phyloP scores from a whole-genome alignment of 1,140 invertebrate species.

The Bombyx mandarina region DNA sequence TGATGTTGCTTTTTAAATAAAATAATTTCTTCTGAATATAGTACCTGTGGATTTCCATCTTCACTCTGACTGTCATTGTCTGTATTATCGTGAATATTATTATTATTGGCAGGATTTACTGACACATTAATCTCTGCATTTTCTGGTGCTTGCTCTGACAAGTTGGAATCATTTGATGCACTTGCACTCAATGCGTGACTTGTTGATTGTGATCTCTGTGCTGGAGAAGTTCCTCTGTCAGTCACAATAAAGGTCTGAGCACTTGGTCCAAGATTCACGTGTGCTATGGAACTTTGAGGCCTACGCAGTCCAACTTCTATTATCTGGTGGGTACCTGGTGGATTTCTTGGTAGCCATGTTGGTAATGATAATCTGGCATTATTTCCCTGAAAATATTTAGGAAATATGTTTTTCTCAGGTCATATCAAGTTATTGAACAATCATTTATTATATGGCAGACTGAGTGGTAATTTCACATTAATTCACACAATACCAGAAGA shows the following conservation, averaged over 20 bases:
- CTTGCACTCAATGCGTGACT: slow-evolving; percentile 37
- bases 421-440: too few species aligned
- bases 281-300: slow-evolving; percentile 59
- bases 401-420: too few species aligned
- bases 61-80: slow-evolving; percentile 65
- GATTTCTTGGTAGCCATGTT: slow-evolving; percentile 53
- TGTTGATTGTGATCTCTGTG: slow-evolving; percentile 25
- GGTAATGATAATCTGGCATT: slow-evolving; percentile 55
- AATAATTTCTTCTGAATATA: too few species aligned
- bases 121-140: slow-evolving; percentile 48
- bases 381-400: slow-evolving; percentile 37
- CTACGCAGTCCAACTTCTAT: slow-evolving; percentile 33
- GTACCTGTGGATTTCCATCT: slow-evolving; percentile 57
- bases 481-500: too few species aligned
- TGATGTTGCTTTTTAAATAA: too few species aligned
- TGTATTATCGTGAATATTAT: slow-evolving; percentile 58
- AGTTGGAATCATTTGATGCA: slow-evolving; percentile 46
- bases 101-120: slow-evolving; percentile 58
- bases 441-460: too few species aligned
- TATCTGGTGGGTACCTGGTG: slow-evolving; percentile 42
- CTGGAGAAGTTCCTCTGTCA: slow-evolving; percentile 31
- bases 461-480: too few species aligned
- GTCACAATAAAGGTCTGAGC: slow-evolving; percentile 48
- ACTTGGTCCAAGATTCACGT: slow-evolving; percentile 47
- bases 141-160: slow-evolving; percentile 38